These are phyloP conservation scores for Caracal caracal DNA, from an alignment of 2,113 vertebrate genomes.

Conservation along the genomic window DNA sequence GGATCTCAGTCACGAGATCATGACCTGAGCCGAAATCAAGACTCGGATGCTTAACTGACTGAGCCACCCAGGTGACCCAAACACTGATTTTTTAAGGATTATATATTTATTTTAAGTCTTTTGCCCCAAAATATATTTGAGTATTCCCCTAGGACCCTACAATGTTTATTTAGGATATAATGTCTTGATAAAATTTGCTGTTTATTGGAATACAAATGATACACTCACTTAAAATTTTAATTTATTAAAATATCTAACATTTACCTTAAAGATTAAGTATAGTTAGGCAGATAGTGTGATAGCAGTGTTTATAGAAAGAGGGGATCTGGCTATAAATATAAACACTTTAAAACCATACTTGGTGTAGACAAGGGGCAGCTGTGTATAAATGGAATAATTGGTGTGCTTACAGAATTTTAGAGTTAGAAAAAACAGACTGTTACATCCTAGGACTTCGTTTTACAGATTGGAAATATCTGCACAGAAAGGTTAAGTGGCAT, in stretches of 20 bases:
- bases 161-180: constrained; percentile 28
- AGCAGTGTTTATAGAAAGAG: neutral
- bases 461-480: neutral
- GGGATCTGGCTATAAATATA: neutral
- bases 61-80: neutral
- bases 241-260: neutral
- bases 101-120: constrained; percentile 14
- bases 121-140: neutral
- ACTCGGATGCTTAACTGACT: neutral
- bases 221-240: neutral
- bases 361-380: neutral
- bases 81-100: neutral
- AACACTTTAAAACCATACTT: neutral
- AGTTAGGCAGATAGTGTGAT: neutral
- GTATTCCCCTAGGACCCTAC: neutral
- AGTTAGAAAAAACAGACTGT: neutral
- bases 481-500: neutral
- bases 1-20: neutral
- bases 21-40: neutral
- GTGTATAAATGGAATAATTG: neutral
- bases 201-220: neutral
- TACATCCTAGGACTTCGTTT: neutral
- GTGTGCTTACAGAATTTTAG: neutral
- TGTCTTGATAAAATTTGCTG: neutral
- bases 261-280: neutral